Percentiles rank a stretch among this genome's conserved stretches.
These are phyloP conservation scores for Amyelois transitella DNA, from an alignment of 1,140 invertebrate genomes.

Conservation along the genomic window DNA sequence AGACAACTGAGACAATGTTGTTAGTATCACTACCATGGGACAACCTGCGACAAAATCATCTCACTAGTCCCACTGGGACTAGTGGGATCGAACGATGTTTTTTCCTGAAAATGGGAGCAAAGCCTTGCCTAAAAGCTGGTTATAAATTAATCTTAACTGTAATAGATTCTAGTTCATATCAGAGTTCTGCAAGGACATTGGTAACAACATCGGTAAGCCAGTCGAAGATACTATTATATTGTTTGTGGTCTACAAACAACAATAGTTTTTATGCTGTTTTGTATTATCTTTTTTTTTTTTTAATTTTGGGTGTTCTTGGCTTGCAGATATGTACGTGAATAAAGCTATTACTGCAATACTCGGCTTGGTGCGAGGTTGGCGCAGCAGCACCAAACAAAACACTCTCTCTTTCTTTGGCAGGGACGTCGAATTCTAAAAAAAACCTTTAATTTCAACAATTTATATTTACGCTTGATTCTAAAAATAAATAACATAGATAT, in stretches of 20 bases:
- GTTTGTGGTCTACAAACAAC: neutral
- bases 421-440: constrained; percentile 52
- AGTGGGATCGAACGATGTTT: no score
- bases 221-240: no score
- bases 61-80: no score
- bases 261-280: neutral
- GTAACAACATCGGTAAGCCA: no score
- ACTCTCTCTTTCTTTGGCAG: constrained; percentile 59
- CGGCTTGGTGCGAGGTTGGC: constrained; percentile 56
- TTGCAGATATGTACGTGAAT: constrained; percentile 45
- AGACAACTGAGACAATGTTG: no score
- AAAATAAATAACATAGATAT: constrained; percentile 56
- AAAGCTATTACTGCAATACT: constrained; percentile 40
- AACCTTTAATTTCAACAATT: constrained; percentile 15
- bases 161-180: no score
- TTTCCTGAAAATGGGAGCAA: no score
- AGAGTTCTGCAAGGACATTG: no score
- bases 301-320: neutral
- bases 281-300: neutral
- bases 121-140: no score
- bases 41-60: no score
- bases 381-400: constrained; percentile 54
- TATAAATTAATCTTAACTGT: no score
- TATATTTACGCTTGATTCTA: constrained; percentile 35
- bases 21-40: no score